phyloP scores from a whole-genome alignment of 2,113 vertebrate genomes.

The Anhinga rufa region DNA sequence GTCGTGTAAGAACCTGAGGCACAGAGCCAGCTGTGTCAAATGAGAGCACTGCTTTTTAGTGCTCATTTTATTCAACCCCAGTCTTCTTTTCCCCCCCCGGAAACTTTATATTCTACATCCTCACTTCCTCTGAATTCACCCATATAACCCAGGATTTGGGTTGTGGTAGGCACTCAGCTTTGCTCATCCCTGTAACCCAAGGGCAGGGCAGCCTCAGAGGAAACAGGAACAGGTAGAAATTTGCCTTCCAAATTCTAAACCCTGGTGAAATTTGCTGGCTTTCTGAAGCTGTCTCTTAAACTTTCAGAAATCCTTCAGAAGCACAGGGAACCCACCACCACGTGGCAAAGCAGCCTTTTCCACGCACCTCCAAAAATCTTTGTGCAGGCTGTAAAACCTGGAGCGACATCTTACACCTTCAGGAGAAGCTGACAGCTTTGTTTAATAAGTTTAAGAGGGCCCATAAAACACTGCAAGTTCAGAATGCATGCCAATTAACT shows the following conservation, averaged over 20 bases:
- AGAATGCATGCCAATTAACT: neutral
- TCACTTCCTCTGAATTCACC: neutral
- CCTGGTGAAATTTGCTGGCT: rapidly evolving
- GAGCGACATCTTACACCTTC: neutral
- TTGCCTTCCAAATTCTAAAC: neutral
- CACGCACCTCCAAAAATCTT: neutral
- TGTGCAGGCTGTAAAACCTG: neutral
- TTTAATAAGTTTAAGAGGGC: neutral
- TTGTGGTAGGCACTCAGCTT: neutral
- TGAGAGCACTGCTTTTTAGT: neutral
- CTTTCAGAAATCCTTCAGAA: neutral
- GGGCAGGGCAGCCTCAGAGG: neutral
- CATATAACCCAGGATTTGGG: rapidly evolving
- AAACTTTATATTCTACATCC: neutral
- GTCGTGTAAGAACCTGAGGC: neutral
- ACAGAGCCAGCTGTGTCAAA: rapidly evolving
- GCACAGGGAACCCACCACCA: neutral
- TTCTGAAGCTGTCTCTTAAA: neutral
- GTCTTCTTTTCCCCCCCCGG: neutral
- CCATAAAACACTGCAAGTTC: neutral
- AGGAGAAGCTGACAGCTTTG: neutral
- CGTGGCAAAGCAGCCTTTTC: neutral
- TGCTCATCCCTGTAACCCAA: neutral
- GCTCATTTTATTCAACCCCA: neutral
- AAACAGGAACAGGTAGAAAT: neutral